phyloP scores from a whole-genome alignment of 2,797 vertebrate genomes.

The Arctocebus calabarensis region DNA sequence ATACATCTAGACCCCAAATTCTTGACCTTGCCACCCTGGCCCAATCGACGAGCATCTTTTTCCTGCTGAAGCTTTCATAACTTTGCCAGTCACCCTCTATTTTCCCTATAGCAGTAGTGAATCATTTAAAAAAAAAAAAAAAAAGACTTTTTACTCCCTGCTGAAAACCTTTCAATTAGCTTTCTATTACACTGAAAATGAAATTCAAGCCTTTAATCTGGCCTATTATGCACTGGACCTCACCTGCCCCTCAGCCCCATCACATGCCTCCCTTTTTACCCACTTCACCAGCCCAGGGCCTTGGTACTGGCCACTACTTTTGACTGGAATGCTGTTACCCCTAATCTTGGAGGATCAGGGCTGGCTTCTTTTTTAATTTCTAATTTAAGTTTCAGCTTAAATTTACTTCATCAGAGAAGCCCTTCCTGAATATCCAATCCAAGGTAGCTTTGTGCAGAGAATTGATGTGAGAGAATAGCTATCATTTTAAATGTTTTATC shows the following conservation, averaged over 20 bases:
- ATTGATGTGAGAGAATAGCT: neutral
- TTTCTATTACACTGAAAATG: constrained; percentile 35
- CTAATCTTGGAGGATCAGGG: neutral
- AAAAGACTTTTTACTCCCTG: neutral
- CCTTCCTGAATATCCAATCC: constrained; percentile 41
- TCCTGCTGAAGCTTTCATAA: neutral
- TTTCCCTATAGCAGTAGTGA: neutral
- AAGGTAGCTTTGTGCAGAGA: neutral
- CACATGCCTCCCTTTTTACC: neutral
- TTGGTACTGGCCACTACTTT: neutral
- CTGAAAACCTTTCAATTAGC: neutral
- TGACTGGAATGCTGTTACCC: neutral
- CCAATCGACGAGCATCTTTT: neutral
- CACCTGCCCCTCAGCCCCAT: neutral
- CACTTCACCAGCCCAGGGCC: neutral
- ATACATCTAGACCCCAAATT: neutral
- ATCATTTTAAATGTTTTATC: neutral
- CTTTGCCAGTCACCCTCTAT: neutral
- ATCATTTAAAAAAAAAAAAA: neutral
- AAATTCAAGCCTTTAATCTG: neutral
- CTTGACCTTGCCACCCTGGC: neutral
- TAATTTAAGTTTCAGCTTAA: constrained; percentile 15
- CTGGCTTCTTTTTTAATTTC: neutral
- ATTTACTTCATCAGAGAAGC: constrained; percentile 30
- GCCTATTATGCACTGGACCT: neutral